phyloP scores from a whole-genome alignment of 2,888 invertebrate genomes.

The Epirrhoe tristata region DNA sequence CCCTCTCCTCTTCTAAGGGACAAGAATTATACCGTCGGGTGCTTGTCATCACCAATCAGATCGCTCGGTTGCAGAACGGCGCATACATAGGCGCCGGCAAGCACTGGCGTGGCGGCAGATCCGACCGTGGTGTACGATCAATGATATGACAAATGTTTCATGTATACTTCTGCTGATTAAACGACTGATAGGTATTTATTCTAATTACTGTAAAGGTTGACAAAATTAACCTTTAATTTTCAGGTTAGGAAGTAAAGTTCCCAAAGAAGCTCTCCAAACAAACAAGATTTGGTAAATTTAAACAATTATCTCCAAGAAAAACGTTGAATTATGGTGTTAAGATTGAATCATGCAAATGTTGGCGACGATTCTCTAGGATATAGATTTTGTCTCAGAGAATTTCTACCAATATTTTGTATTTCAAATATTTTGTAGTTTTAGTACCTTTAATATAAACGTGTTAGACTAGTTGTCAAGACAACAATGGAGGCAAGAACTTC shows the following conservation, averaged over 20 bases:
- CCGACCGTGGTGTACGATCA: too few species aligned
- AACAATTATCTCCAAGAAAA: slow-evolving; percentile 2
- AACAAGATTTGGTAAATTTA: slow-evolving; percentile 14
- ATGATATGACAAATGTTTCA: neutral
- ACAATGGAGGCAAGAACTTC: neutral
- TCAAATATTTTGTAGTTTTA: slow-evolving; percentile 2
- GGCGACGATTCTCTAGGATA: neutral
- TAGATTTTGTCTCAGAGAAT: neutral
- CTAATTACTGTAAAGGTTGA: slow-evolving; percentile 22
- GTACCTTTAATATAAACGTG: neutral
- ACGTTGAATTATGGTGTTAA: neutral
- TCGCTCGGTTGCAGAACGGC: too few species aligned
- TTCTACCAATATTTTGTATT: neutral
- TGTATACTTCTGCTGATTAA: slow-evolving; percentile 3
- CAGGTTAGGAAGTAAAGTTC: slow-evolving; percentile 30
- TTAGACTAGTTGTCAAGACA: neutral
- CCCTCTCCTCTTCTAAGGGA: too few species aligned
- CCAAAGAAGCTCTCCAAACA: slow-evolving; percentile 15
- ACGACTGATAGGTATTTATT: slow-evolving; percentile 3
- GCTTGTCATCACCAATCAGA: too few species aligned
- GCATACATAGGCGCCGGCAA: too few species aligned
- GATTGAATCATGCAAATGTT: neutral
- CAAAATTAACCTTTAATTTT: slow-evolving; percentile 37
- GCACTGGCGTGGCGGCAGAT: too few species aligned
- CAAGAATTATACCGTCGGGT: too few species aligned